Percentiles rank a stretch among this genome's conserved stretches.
phyloP scores from a whole-genome alignment of 2,113 vertebrate genomes.

The Chaetodon auriga region DNA sequence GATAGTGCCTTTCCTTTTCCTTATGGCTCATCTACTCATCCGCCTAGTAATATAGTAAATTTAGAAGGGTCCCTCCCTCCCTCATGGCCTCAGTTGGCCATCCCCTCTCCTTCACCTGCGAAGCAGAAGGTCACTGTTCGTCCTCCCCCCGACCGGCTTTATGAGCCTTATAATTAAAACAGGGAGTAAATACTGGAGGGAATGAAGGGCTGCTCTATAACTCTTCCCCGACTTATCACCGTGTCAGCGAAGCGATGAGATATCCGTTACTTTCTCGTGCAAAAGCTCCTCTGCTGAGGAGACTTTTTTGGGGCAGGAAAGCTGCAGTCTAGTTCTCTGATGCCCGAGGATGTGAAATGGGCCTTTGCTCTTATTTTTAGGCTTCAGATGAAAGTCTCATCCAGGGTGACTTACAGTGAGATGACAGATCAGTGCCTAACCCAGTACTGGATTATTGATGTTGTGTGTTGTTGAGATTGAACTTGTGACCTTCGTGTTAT shows the following conservation, averaged over 20 bases:
- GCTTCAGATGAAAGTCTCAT: not conserved
- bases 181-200: constrained; percentile 84
- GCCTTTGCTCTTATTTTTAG: constrained; percentile 24
- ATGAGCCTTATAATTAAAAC: constrained; percentile 89
- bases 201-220: constrained; percentile 82
- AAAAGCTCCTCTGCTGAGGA: constrained; percentile 62
- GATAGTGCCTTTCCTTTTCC: constrained; percentile 1
- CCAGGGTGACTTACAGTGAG: constrained; percentile 14
- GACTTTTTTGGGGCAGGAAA: constrained; percentile 27
- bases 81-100: constrained; percentile 65
- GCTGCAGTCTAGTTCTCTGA: constrained; percentile 24
- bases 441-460: constrained; percentile 51
- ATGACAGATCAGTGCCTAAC: constrained; percentile 35
- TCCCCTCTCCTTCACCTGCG: constrained; percentile 83
- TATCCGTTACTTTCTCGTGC: constrained; percentile 80
- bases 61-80: constrained; percentile 18
- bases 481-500: constrained; percentile 42
- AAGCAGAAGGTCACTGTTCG: constrained; percentile 81
- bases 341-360: constrained; percentile 27
- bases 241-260: constrained; percentile 75
- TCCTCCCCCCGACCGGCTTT: constrained; percentile 74
- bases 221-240: constrained; percentile 82
- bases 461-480: constrained; percentile 34
- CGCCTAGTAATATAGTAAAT: constrained; percentile 27
- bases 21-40: constrained; percentile 28